These are phyloP conservation scores for Ciconia stormi DNA, from an alignment of 2,113 vertebrate genomes.

Conservation along the genomic window DNA sequence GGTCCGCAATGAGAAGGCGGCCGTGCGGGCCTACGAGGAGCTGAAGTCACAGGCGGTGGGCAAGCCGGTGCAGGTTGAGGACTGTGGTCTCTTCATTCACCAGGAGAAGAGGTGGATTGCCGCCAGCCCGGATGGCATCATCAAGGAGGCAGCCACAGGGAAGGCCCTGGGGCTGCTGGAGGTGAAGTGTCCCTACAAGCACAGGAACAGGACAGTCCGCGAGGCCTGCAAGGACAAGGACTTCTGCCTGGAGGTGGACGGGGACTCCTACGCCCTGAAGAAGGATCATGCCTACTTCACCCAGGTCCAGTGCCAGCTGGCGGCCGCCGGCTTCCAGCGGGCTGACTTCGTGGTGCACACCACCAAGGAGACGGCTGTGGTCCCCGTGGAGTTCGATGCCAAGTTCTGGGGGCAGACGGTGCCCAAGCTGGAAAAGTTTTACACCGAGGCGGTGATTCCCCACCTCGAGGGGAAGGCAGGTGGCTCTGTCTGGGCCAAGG, in stretches of 20 bases:
- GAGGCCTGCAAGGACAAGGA: conserved; percentile 77
- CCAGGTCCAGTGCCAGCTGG: conserved; percentile 85
- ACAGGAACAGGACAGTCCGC: conserved; percentile 66
- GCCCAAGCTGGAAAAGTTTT: conserved; percentile 80
- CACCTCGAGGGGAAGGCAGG: conserved; percentile 23
- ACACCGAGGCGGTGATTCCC: conserved; percentile 73
- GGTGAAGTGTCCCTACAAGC: conserved; percentile 87
- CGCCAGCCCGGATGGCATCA: conserved; percentile 82
- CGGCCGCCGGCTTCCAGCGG: conserved; percentile 47
- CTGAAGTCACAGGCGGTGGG: conserved; percentile 53
- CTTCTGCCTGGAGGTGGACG: conserved; percentile 78
- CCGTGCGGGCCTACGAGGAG: conserved; percentile 64
- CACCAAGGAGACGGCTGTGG: conserved; percentile 69
- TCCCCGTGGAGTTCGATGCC: conserved; percentile 73
- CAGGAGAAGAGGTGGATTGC: conserved; percentile 76
- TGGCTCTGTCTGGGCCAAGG: neutral
- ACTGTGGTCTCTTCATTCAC: conserved; percentile 82
- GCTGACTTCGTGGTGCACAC: conserved; percentile 82
- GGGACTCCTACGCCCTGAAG: conserved; percentile 72
- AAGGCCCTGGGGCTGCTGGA: conserved; percentile 76
- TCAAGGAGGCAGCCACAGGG: conserved; percentile 66
- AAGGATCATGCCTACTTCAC: conserved; percentile 79
- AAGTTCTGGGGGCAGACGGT: conserved; percentile 72
- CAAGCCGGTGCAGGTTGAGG: conserved; percentile 60
- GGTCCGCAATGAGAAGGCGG: conserved; percentile 68